Base-by-base conservation (phyloP, 2,888 invertebrate genomes). In the Julus scandinavius region DNA sequence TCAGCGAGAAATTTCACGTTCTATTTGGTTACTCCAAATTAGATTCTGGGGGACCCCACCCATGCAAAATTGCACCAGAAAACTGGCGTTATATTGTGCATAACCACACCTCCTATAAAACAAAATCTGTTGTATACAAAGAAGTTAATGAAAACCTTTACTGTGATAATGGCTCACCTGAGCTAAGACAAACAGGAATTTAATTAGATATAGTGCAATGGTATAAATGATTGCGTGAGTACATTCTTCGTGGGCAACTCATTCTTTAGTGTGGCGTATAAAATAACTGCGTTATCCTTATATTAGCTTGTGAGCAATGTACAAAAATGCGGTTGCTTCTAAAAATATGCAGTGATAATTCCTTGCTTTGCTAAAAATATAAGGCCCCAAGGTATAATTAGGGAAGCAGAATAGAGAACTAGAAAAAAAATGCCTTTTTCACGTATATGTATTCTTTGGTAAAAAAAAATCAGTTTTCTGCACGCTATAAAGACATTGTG, bases 21-120 rank as follows among this genome's bases (percentile, higher is more conserved):
- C 72, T 72, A 72, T 72, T 72, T 72, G 72, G 29, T 29, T 7
- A 20, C 72, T n/a, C 72, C 9, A 72, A 72, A 72, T 72, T 72
- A 20, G 72, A 72, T 72, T 72, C 72, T 72, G 20, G 72, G 72
- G 72, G 72, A 72, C 72, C 20, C 72, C 72, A 72, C 72, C 72
- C 72, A 29, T 72, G 72, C 72, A 72, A 72, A 72, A 72, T 72
- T 72, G 29, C 72, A 72, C 20, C 72, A 20, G 72, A 72, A 72
- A 72, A 72, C 72, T 72, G 4, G 72, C 20, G 72, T 72, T 72
- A 72, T 72, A 72, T 72, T 29, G 72, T 72, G 20, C 72, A 72
- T 72, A 72, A 72, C 72, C 72, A 72, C 72, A 72, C 72, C 72
- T 72, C 72, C 72, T 72, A 72, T 72, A 72, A 72, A 72, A 20